Evolutionary conservation across 2,888 invertebrate species (phyloP), one percentile per base, ranked within the genome.

Genomic region (Thera obeliscata): DNA sequence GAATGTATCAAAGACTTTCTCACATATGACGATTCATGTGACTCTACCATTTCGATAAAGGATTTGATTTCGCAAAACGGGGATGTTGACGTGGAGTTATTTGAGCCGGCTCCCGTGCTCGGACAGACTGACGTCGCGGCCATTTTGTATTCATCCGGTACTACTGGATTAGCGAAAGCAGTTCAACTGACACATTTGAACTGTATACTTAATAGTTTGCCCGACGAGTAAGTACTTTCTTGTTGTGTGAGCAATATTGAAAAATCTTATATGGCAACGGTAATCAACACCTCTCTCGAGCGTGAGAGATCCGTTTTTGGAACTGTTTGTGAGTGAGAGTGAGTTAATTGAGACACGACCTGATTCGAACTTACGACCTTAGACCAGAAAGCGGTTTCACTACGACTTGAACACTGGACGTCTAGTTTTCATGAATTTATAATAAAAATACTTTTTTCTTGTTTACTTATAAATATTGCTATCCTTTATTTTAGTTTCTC

Each of bases 81-180:
- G 75, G 68, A 78, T 66, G 73, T 80, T 68, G 81, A 88, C 78
- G 69, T 83, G 67, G 65, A 83, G 67, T 80, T 78, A 58, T 89
- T 87, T 75, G 85, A 92, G 60, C 94, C 95, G 46, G 76, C 81
- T 61, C 76, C 85, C 22, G 88, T 95, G n/a, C 94, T 81, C 63
- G 89, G 88, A 66, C 84, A 87, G 64, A 80, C 70, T 38, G 89
- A 89, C 72, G 78, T 79, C 2, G 87, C 86, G 0, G 76, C 85
- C 35, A 88, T 96, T 78, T 90, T 96, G 68, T 96, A 95, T 84
- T 96, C 96, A 48, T 96, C 96, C 65, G 96, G 96, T 56, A 96
- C 96, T 0, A 95, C 95, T 12, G 96, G 96, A 0, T 84, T 96
- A 77, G 95, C 96, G 0, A 96, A 96, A 85, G 96, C 95, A 46